Evolutionary conservation across 2,797 vertebrate genomes (phyloP).

Genomic region (Gambelia wislizenii): DNA sequence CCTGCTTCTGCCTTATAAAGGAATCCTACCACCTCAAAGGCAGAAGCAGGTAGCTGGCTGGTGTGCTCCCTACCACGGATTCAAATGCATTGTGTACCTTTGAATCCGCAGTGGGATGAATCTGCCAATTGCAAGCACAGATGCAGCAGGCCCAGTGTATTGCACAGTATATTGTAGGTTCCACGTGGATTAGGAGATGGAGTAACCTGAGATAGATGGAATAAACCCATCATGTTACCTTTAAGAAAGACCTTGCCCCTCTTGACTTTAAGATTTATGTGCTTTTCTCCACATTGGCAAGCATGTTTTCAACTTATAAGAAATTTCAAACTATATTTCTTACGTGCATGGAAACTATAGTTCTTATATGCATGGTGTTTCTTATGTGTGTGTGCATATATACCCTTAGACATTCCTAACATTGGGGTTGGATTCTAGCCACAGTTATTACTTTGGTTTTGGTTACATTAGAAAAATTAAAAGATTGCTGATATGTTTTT

Average conservation of each 20-base stretch:
- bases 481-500: neutral
- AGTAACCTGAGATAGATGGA: neutral
- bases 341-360: constrained; percentile 27
- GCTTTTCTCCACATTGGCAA: neutral
- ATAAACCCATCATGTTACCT: neutral
- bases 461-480: constrained; percentile 24
- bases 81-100: too few species aligned
- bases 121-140: too few species aligned
- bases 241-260: neutral
- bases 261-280: neutral
- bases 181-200: neutral
- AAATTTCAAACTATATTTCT: too few species aligned
- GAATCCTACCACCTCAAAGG: too few species aligned
- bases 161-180: neutral
- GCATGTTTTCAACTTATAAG: neutral
- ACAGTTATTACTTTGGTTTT: neutral
- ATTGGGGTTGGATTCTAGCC: neutral
- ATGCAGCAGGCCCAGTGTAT: too few species aligned
- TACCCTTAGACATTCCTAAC: neutral
- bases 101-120: too few species aligned
- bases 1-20: too few species aligned
- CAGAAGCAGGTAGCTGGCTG: too few species aligned
- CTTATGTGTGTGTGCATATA: neutral
- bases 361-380: neutral
- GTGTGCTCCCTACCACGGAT: too few species aligned